Percentiles rank a stretch among this genome's conserved stretches.
These are phyloP conservation scores for Turnix velox DNA, from an alignment of 2,113 vertebrate genomes.

Conservation along the genomic window DNA sequence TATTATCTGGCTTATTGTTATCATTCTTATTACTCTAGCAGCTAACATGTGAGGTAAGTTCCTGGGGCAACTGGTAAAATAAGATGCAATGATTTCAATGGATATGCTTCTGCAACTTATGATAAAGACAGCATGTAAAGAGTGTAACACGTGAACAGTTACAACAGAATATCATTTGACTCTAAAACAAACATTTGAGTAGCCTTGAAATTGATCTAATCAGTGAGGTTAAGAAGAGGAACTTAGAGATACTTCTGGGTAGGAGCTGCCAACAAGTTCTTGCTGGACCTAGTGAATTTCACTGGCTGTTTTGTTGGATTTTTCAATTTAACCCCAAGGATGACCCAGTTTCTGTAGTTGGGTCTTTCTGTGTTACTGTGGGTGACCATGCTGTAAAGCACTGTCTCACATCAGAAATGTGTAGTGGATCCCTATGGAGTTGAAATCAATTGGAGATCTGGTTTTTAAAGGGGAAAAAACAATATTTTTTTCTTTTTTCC, in stretches of 20 bases:
- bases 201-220: constrained; percentile 35
- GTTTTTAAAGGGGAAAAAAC: background rate
- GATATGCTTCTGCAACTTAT: background rate
- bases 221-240: constrained; percentile 32
- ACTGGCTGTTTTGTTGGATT: constrained; percentile 23
- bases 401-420: background rate
- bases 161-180: constrained; percentile 36
- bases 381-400: background rate
- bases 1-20: background rate
- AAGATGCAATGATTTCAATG: constrained; percentile 7
- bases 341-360: background rate
- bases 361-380: background rate
- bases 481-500: background rate
- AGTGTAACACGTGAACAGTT: background rate
- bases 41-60: background rate
- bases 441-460: constrained; percentile 1
- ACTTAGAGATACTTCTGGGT: constrained; percentile 15
- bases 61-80: background rate
- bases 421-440: background rate
- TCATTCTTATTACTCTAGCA: background rate
- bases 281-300: constrained; percentile 25
- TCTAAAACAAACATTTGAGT: constrained; percentile 27
- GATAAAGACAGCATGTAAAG: background rate
- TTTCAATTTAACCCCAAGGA: constrained; percentile 9
- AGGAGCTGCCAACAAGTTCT: constrained; percentile 25